Evolutionary conservation across 2,113 vertebrate species (phyloP).

Genomic region (Brienomyrus brachyistius): DNA sequence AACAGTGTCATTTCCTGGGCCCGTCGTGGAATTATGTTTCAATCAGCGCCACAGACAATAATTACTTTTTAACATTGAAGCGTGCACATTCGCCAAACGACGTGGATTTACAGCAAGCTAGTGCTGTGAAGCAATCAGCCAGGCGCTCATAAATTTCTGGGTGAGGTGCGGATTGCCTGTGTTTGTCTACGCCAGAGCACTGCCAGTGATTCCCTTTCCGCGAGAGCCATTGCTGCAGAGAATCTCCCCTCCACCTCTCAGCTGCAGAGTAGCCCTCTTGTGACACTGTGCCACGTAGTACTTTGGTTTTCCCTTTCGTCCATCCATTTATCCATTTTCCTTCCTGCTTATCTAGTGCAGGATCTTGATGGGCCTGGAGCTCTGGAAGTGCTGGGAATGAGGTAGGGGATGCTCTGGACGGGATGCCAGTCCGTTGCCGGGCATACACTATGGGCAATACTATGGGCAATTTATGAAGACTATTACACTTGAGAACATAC

Average conservation of each 20-base stretch:
- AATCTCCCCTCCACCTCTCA: background rate
- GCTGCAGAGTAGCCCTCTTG: background rate
- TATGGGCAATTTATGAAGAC: background rate
- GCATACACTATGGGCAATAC: background rate
- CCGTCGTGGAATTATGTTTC: conserved; percentile 19
- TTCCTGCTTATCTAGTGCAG: background rate
- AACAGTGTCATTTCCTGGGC: conserved; percentile 13
- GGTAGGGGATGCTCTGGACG: background rate
- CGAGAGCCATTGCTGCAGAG: background rate
- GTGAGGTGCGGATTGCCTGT: background rate
- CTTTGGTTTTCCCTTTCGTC: background rate
- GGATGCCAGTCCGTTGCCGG: background rate
- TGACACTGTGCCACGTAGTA: background rate
- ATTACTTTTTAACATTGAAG: conserved; percentile 18
- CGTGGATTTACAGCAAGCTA: conserved; percentile 13
- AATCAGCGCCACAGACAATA: conserved; percentile 21
- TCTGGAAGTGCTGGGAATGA: background rate
- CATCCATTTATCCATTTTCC: background rate
- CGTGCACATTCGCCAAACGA: conserved; percentile 20
- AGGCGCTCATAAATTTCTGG: conserved; percentile 16
- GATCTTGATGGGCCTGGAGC: background rate
- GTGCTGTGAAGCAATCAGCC: conserved; percentile 8
- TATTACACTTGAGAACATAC: background rate
- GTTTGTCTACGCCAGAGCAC: background rate
- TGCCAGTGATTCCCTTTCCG: background rate